phyloP scores from a whole-genome alignment of 2,797 vertebrate genomes.

The Pteropus rufus region DNA sequence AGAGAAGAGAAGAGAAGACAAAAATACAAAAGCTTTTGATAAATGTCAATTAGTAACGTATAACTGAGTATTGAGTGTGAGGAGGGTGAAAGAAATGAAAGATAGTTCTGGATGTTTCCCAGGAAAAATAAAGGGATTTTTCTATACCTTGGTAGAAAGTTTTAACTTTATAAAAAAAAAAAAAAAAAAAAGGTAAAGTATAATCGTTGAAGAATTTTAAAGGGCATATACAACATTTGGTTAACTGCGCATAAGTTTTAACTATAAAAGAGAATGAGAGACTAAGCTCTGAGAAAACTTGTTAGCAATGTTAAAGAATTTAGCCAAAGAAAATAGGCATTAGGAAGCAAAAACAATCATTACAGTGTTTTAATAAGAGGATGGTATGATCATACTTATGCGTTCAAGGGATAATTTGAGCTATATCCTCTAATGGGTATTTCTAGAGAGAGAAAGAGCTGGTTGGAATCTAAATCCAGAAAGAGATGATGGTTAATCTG shows the following conservation, averaged over 20 bases:
- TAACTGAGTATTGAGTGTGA: neutral
- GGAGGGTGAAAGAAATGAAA: neutral
- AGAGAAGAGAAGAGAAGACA: neutral
- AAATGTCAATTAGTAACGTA: neutral
- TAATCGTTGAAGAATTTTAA: neutral
- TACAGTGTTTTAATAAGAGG: neutral
- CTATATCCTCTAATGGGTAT: neutral
- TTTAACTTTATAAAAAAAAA: neutral
- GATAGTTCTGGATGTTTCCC: neutral
- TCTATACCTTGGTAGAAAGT: neutral
- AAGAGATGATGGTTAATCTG: neutral
- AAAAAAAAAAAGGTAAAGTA: neutral
- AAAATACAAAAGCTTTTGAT: neutral
- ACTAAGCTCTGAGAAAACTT: neutral
- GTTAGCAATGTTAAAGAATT: neutral
- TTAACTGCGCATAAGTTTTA: neutral
- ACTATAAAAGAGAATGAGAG: neutral
- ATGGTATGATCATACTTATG: neutral
- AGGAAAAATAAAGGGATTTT: neutral
- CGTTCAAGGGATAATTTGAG: neutral
- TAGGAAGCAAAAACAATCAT: neutral
- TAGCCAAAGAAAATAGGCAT: neutral
- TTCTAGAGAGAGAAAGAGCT: neutral
- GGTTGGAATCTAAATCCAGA: neutral
- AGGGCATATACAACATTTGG: neutral